Base-by-base conservation (phyloP, 2,888 invertebrate species). In the Cenopis cana region DNA sequence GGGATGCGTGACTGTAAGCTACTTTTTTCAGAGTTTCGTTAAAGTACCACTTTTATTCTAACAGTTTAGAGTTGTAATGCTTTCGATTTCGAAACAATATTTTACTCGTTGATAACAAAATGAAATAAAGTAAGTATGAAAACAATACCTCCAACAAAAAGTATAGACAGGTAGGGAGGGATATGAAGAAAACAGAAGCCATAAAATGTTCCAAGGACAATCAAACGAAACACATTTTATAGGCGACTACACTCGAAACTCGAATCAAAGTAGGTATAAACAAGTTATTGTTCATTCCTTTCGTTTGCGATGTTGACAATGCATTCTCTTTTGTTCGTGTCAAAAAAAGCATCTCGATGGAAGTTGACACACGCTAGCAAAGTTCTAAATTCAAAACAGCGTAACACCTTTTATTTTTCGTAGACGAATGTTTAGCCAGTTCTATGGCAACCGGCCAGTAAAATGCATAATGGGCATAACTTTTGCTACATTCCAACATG, bases 381-480 rank as follows among this genome's bases (percentile, higher is more conserved):
- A 85, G 84, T 86, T 85, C 81, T 79, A 76, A 83, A 88, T 85
- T 83, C 83, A 83, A 88, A 88, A 87, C 86, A 84, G 81, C 82
- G 74, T 84, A 84, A 85, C 86, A 89, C 88, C 87, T 88, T 89
- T 89, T 87, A 86, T 85, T 82, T 82, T 77, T 78, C 82, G 79
- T 84, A 86, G 86, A 85, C 86, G 77, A 78, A 79, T 84, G 84
- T 90, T 89, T 82, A 80, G 81, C 81, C 78, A 78, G 79, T 85
- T 83, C 82, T 79, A 77, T 92, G 91, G 91, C 90, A 87, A 76
- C 74, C 80, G 77, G 88, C 91, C 92, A 91, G 88, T 79, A 81
- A 78, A 46, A 54, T 61, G 55, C 52, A 59, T 57, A 52, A 17
- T 41, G 24, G 9, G 20, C 24, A 64, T 64, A 38, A 64, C 36